phyloP scores from a whole-genome alignment of 2,113 vertebrate genomes.

The Canis aureus region DNA sequence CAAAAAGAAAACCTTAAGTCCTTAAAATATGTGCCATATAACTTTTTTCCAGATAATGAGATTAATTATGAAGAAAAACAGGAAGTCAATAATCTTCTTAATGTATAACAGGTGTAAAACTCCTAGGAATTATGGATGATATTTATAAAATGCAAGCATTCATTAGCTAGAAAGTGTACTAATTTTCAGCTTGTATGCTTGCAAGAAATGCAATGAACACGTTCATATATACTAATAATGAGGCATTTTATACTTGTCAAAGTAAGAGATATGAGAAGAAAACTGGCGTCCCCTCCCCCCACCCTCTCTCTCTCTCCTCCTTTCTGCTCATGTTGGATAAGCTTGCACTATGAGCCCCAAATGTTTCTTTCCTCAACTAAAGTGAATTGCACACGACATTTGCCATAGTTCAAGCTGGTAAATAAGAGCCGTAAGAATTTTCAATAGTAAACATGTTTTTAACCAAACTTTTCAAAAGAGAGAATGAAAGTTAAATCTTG shows the following conservation, averaged over 20 bases:
- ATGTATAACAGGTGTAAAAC: conserved; percentile 61
- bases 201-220: conserved; percentile 39
- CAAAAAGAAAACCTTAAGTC: conserved; percentile 27
- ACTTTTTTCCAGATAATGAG: conserved; percentile 59
- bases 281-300: neutral
- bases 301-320: neutral
- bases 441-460: conserved; percentile 13
- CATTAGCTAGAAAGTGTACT: conserved; percentile 65
- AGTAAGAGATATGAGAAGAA: neutral
- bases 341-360: conserved; percentile 1
- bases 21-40: conserved; percentile 8
- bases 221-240: conserved; percentile 45
- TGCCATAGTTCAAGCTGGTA: conserved; percentile 49
- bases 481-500: neutral
- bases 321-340: conserved; percentile 25
- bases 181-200: conserved; percentile 60
- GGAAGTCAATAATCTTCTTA: conserved; percentile 75
- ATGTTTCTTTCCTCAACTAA: conserved; percentile 45
- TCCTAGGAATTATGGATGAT: conserved; percentile 70
- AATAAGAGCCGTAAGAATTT: conserved; percentile 61
- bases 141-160: conserved; percentile 62
- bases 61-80: conserved; percentile 77
- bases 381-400: conserved; percentile 72
- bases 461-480: conserved; percentile 61
- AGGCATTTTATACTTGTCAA: conserved; percentile 57